Percentiles rank a stretch among this genome's conserved stretches.
phyloP scores from a whole-genome alignment of 2,888 invertebrate species.

The Isotomurus palustris region DNA sequence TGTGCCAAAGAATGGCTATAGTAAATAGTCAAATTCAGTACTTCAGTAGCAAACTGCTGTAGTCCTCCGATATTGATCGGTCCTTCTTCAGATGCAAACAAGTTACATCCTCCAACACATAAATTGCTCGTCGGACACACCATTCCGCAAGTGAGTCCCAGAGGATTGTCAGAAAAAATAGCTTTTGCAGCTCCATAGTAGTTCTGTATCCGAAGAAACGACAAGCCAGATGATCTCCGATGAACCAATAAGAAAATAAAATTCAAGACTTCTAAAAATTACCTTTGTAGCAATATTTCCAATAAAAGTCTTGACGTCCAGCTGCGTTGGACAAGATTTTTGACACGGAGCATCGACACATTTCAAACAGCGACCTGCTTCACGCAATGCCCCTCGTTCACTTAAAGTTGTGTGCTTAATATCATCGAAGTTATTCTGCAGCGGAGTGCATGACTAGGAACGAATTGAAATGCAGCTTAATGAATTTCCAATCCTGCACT shows the following conservation, averaged over 20 bases:
- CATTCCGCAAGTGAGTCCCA: slow-evolving; percentile 95
- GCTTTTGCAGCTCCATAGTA: slow-evolving; percentile 96
- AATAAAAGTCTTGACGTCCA: slow-evolving; percentile 95
- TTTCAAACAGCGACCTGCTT: slow-evolving; percentile 82
- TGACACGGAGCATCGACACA: slow-evolving; percentile 97
- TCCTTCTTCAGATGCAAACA: slow-evolving; percentile 93
- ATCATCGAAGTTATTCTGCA: slow-evolving; percentile 86
- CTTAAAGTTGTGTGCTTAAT: slow-evolving; percentile 96
- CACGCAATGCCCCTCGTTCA: slow-evolving; percentile 86
- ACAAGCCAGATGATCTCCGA: background rate
- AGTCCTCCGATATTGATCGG: slow-evolving; percentile 98
- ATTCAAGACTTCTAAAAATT: slow-evolving; percentile 19
- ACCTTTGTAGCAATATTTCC: slow-evolving; percentile 93
- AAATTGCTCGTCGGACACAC: slow-evolving; percentile 84
- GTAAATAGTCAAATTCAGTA: slow-evolving; percentile 49
- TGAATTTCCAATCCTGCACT: background rate
- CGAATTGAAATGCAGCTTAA: background rate
- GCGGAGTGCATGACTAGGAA: slow-evolving; percentile 61
- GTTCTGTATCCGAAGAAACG: slow-evolving; percentile 62
- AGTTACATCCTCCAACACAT: slow-evolving; percentile 96
- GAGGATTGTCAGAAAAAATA: slow-evolving; percentile 94
- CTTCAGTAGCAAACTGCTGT: slow-evolving; percentile 95
- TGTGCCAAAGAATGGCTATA: background rate
- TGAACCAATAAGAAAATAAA: slow-evolving; percentile 2
- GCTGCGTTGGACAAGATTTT: slow-evolving; percentile 96